Evolutionary conservation across 1,140 invertebrate species (phyloP), one percentile per base, ranked within the genome.

Genomic region (Drosophila melanogaster): DNA sequence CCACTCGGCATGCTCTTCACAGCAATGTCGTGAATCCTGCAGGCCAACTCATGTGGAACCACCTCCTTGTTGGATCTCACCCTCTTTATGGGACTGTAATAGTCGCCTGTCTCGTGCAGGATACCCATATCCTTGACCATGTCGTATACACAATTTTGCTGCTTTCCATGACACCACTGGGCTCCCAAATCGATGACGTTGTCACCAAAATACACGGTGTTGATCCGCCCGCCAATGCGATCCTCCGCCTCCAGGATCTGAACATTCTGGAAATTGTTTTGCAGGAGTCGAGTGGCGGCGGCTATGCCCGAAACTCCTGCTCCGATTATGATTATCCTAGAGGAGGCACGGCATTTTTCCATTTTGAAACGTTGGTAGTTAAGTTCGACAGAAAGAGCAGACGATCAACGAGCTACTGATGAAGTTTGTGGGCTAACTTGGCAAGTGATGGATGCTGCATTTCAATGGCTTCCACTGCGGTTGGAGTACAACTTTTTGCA

Each of bases 101-200:
- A 61, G 14, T 54, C 30, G 2, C 46, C 67, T 0, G 67, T 74
- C 46, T 72, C 73, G 5, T 90, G 92, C 7, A 95, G 67, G 4
- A 95, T 74, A 77, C 93, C 91, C 4, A 93, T 69, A 37, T 94
- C 92, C 54, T 94, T 94, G 0, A 94, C 95, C 53, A 95, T 77
- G 60, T 95, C 91, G 83, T 94, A 96, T 1, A 96, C 94, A 12
- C 93, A 81, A 92, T 97, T 96, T 38, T 93, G 93, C 53, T 94
- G 92, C 91, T 97, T 94, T 15, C 97, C 97, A 78, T 98, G 96
- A 73, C 97, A 94, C 79, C 81, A 89, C 17, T 97, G 95, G 17
- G 96, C 97, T 5, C 97, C 97, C 12, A 97, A 69, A 90, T 98
- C 97, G 5, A 97, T 92, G 19, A 93, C 90, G 64, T 93, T 93